These are phyloP conservation scores for Astreopora myriophthalma DNA, from an alignment of 64 coral and sea anemone genomes.

Conservation along the genomic window DNA sequence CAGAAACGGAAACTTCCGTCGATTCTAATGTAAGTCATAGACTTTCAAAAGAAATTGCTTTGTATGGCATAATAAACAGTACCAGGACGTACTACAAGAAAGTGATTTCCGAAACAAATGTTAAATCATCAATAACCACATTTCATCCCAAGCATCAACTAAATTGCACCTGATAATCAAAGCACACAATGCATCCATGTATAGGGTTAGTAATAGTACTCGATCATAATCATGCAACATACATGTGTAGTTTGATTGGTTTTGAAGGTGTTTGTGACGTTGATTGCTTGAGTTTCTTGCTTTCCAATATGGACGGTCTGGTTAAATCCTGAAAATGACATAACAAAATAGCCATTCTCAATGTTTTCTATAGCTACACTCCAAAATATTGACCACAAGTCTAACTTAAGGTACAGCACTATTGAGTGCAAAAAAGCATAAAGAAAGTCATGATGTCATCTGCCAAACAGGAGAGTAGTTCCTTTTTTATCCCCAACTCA, in stretches of 20 bases:
- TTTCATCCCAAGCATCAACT: no score
- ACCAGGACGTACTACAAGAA: no score
- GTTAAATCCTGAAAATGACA: conserved; percentile 59
- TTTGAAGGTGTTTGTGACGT: conserved; percentile 59
- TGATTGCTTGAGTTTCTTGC: conserved; percentile 68
- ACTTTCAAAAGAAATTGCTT: not conserved
- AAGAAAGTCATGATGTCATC: not conserved
- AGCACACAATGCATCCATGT: no score
- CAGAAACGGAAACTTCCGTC: not conserved
- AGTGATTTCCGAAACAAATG: no score
- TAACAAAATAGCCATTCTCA: not conserved
- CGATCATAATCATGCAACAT: not conserved
- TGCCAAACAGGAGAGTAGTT: not conserved
- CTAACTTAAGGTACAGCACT: not conserved
- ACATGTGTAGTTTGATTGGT: conserved; percentile 78
- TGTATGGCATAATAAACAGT: not conserved
- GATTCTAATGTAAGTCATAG: not conserved
- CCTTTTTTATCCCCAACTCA: no score
- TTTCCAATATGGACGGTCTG: conserved; percentile 71
- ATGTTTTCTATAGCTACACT: not conserved
- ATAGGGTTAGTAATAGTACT: not conserved
- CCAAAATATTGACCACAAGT: not conserved
- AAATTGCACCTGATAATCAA: no score
- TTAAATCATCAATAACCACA: no score
- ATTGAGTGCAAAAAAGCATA: not conserved